A percentile compares a stretch with the other conserved stretches of the same genome.
These are phyloP conservation scores for Drosophila navojoa DNA, from an alignment of 1,140 invertebrate species.

Conservation along the genomic window DNA sequence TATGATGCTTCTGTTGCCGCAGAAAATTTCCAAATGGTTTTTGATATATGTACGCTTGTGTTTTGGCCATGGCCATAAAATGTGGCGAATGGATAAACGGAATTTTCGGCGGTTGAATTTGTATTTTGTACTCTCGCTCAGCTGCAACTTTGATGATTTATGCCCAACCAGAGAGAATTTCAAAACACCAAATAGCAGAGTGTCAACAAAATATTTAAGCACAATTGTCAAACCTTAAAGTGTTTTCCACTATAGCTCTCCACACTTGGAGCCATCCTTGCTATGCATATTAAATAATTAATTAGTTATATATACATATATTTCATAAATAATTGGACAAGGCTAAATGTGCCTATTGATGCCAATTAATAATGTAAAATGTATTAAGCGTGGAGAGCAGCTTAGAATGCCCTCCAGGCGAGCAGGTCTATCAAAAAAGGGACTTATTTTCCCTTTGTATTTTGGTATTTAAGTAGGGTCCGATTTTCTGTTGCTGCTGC, in stretches of 20 bases:
- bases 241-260: neutral
- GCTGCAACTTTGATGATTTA: constrained; percentile 54
- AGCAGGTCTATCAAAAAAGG: neutral
- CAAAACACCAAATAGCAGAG: constrained; percentile 38
- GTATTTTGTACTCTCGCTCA: constrained; percentile 31
- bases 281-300: no score
- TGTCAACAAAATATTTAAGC: constrained; percentile 41
- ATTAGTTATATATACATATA: no score
- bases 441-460: constrained; percentile 1
- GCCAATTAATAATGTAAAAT: no score
- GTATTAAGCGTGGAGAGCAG: neutral
- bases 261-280: neutral
- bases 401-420: neutral
- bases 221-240: neutral
- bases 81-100: constrained; percentile 53
- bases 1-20: constrained; percentile 70
- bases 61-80: constrained; percentile 60
- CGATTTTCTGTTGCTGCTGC: neutral
- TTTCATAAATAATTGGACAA: no score
- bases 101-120: constrained; percentile 47
- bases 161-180: constrained; percentile 34
- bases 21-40: constrained; percentile 68
- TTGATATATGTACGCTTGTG: constrained; percentile 65
- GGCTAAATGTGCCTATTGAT: no score
- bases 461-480: constrained; percentile 6